Evolutionary conservation across 2,797 vertebrate genomes (phyloP).

Genomic region (Ptychadena robeensis): DNA sequence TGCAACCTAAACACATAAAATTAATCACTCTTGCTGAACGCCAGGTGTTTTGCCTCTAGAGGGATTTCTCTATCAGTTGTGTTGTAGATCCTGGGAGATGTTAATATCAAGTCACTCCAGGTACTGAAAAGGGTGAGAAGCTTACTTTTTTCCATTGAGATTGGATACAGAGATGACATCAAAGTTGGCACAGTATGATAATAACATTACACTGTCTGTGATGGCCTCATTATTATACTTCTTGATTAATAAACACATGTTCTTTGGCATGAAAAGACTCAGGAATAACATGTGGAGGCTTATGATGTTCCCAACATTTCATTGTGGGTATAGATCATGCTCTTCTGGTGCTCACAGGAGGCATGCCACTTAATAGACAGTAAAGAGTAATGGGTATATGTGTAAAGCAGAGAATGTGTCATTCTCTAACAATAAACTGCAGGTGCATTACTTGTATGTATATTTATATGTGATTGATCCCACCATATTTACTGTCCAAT

Average conservation of each 20-base stretch:
- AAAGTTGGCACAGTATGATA: not conserved
- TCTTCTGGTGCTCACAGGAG: not conserved
- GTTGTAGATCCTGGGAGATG: conserved; percentile 71
- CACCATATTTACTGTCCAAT: no score
- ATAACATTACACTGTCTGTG: not conserved
- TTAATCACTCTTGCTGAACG: conserved; percentile 88
- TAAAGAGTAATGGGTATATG: no score
- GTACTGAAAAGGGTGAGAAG: not conserved
- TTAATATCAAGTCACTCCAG: not conserved
- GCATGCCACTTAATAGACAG: no score
- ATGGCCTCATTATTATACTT: not conserved
- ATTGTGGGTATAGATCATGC: not conserved
- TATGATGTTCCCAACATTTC: not conserved
- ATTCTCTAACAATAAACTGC: no score
- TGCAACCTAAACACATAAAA: conserved; percentile 91
- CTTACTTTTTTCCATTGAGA: not conserved
- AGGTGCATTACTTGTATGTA: no score
- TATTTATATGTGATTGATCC: no score
- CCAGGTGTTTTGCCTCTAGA: conserved; percentile 93
- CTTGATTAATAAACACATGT: not conserved
- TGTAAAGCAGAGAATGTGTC: no score
- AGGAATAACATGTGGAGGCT: not conserved
- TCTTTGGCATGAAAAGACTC: not conserved
- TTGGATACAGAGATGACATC: not conserved
- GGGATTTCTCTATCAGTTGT: conserved; percentile 45